Evolutionary conservation across 37 sponge, comb jelly and placozoan genomes (phyloP), one percentile per base, ranked within the genome.

Genomic region (Amphimedon queenslandica): DNA sequence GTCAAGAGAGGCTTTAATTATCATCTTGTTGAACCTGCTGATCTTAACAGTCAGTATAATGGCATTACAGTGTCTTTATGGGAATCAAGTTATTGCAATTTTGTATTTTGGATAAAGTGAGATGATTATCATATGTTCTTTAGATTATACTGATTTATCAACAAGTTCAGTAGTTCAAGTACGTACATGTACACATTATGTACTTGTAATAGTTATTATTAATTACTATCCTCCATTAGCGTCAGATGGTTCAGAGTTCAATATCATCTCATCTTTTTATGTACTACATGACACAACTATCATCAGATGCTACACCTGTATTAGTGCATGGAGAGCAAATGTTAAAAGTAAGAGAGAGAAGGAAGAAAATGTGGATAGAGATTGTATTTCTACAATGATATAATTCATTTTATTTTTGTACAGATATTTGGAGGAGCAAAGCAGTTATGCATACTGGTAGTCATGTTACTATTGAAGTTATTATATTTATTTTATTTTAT

Each of bases 1-100:
- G 75, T 95, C 18, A 94, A 98, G 76, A 80, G 92, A 66, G 99
- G 99, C 56, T 94, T 98, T 69, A 94, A 92, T 40, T 92, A 98
- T 42, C 95, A 94, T 58, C 74, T 98, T n/a, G 83, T 98, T 25
- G 83, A 91, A 41, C 92, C 99, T 6, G 61, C 87, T 13, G 99
- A 98, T 38, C 77, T 98, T 34, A 42, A 87, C 28, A 82, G 92
- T 90, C 40, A 76, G 85, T 57, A n/a, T 55, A n/a, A n/a, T n/a
- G n/a, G n/a, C n/a, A n/a, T n/a, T n/a, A n/a, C n/a, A n/a, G n/a
- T n/a, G n/a, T n/a, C n/a, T n/a, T n/a, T n/a, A n/a, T n/a, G n/a
- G n/a, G n/a, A n/a, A n/a, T n/a, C n/a, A n/a, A n/a, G n/a, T n/a
- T n/a, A n/a, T n/a, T n/a, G n/a, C n/a, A n/a, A n/a, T n/a, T n/a